Evolutionary conservation across 1,140 invertebrate species (phyloP).

Genomic region (Aphaenogaster rudis): DNA sequence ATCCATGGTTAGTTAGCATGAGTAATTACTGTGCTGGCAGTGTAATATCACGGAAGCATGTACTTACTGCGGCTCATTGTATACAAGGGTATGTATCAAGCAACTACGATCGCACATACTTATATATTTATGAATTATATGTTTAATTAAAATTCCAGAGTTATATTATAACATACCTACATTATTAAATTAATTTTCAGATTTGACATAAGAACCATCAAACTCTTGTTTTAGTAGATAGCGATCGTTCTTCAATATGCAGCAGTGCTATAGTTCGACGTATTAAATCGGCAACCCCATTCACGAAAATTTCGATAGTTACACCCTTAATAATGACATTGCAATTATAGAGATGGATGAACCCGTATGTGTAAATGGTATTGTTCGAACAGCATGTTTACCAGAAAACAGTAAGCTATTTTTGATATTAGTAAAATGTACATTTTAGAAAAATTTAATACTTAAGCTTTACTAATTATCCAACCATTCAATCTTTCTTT

Average conservation of each 20-base stretch:
- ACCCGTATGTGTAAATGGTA: slow-evolving; percentile 88
- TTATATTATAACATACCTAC: background rate
- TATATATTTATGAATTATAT: background rate
- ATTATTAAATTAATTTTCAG: slow-evolving; percentile 77
- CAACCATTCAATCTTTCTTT: background rate
- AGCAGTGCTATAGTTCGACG: slow-evolving; percentile 80
- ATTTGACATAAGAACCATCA: slow-evolving; percentile 84
- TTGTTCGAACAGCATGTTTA: slow-evolving; percentile 91
- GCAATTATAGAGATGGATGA: slow-evolving; percentile 91
- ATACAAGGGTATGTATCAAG: slow-evolving; percentile 86
- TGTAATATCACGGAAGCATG: slow-evolving; percentile 89
- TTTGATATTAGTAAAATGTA: background rate
- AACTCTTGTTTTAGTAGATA: slow-evolving; percentile 85
- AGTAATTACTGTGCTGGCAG: slow-evolving; percentile 92
- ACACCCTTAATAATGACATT: slow-evolving; percentile 93
- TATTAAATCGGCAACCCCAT: slow-evolving; percentile 84
- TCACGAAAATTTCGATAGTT: slow-evolving; percentile 91
- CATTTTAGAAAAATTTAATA: too few relatives aligned
- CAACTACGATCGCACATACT: background rate
- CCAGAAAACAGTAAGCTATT: slow-evolving; percentile 88
- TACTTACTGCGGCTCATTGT: slow-evolving; percentile 89
- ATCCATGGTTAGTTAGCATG: slow-evolving; percentile 92
- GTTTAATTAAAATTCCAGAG: background rate
- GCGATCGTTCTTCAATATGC: slow-evolving; percentile 80
- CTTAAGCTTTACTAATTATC: too few relatives aligned